Conservation (phyloP, 2,888 invertebrate species). For the Drosophila suboccidentalis region DNA sequence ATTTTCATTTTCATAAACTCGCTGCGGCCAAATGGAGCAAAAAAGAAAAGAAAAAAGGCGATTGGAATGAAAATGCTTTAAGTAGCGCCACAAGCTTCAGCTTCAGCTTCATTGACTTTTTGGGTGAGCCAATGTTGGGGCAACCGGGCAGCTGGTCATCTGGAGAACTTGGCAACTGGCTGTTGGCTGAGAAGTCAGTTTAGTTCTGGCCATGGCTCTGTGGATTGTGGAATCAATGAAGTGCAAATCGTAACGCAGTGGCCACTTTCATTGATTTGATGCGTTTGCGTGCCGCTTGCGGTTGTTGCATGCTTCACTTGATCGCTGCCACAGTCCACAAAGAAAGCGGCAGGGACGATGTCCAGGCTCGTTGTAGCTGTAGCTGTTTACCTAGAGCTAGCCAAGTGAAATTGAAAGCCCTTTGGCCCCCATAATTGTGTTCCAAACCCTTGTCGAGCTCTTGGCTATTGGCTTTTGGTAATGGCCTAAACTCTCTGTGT, state of each 20-base stretch:
- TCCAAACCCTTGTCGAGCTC: conserved; percentile 29
- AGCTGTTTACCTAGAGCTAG: conserved; percentile 72
- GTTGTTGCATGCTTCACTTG: conserved; percentile 75
- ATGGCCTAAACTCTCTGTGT: conserved; percentile 37
- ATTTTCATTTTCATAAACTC: conserved; percentile 75
- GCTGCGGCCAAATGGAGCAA: conserved; percentile 50
- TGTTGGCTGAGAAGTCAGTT: conserved; percentile 7
- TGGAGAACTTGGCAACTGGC: conserved; percentile 4
- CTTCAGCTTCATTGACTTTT: conserved; percentile 49
- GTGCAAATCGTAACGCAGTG: conserved; percentile 70
- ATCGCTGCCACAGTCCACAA: conserved; percentile 28
- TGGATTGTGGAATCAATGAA: conserved; percentile 67
- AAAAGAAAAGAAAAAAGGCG: conserved; percentile 36
- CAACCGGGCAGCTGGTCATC: conserved; percentile 23
- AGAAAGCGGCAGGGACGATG: neutral
- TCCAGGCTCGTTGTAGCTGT: conserved; percentile 13
- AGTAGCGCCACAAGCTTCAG: conserved; percentile 50
- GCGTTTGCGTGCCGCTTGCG: conserved; percentile 77
- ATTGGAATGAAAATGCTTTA: conserved; percentile 62
- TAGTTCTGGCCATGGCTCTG: conserved; percentile 3
- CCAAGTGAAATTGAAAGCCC: conserved; percentile 79
- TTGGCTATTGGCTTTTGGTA: conserved; percentile 46
- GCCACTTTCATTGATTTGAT: conserved; percentile 80
- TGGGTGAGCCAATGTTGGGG: conserved; percentile 7
- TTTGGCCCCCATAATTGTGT: conserved; percentile 69